Percentiles rank a stretch among this genome's conserved stretches.
Conservation (phyloP, 2,113 vertebrate genomes). For the Aix galericulata region DNA sequence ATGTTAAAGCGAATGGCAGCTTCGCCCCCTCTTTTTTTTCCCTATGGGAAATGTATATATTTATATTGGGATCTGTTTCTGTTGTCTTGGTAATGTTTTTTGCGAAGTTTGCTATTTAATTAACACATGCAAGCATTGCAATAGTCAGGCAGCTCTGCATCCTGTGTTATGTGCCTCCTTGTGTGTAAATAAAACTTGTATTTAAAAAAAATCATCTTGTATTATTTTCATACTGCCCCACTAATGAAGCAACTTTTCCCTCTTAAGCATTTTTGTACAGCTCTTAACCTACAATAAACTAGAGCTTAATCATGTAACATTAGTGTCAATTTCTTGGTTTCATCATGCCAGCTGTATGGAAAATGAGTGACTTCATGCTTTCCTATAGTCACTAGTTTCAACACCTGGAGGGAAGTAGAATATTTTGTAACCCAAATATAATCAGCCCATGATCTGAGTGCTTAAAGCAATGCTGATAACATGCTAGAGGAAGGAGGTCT, state of each 20-base stretch:
- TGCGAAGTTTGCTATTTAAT: neutral
- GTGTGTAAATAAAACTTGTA: neutral
- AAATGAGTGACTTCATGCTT: neutral
- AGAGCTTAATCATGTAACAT: neutral
- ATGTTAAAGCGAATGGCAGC: neutral
- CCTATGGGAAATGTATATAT: neutral
- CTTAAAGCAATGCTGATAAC: neutral
- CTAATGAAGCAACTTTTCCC: neutral
- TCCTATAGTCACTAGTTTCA: neutral
- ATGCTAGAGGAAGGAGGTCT: neutral
- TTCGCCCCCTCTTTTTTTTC: too few relatives aligned
- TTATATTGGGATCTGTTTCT: neutral
- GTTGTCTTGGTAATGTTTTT: neutral
- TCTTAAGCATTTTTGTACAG: neutral
- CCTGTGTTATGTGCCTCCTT: neutral
- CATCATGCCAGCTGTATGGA: neutral
- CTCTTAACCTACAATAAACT: neutral
- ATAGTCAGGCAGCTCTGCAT: neutral
- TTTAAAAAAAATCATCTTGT: neutral
- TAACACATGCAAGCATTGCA: neutral
- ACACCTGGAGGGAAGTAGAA: neutral
- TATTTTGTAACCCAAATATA: neutral
- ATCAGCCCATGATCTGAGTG: neutral
- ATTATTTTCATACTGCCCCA: fast-evolving
- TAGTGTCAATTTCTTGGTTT: neutral